These are phyloP conservation scores for Sebastes oblongus DNA, from an alignment of 2,797 vertebrate species.

Conservation along the genomic window DNA sequence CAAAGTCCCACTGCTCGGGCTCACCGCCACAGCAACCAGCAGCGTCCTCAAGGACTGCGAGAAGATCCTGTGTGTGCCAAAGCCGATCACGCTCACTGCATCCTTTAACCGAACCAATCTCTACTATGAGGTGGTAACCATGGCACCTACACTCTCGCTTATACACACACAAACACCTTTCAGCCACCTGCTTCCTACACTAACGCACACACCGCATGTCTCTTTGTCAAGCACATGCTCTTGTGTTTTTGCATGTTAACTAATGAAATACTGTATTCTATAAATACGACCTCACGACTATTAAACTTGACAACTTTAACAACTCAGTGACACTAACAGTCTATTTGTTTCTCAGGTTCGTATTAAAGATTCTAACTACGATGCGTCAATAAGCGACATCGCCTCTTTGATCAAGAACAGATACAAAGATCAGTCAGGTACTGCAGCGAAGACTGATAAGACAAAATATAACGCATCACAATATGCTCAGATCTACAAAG, in stretches of 20 bases:
- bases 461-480: neutral
- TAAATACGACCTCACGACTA: neutral
- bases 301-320: neutral
- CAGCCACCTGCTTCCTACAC: neutral
- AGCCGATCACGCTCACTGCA: constrained; percentile 88
- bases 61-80: constrained; percentile 89
- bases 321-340: neutral
- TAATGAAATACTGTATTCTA: no score
- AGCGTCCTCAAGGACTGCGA: constrained; percentile 91
- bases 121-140: constrained; percentile 89
- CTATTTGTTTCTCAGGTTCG: constrained; percentile 83
- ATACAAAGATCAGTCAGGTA: constrained; percentile 95
- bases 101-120: constrained; percentile 96
- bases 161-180: neutral
- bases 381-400: constrained; percentile 85
- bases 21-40: constrained; percentile 95
- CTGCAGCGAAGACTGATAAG: neutral
- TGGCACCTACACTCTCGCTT: neutral
- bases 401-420: constrained; percentile 86
- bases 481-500: neutral
- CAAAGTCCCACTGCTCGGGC: constrained; percentile 86
- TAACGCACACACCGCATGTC: neutral
- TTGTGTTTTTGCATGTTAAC: no score
- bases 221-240: neutral
- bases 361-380: constrained; percentile 83